Conservation (phyloP, 1,140 invertebrate genomes). For the Hyphantria cunea region DNA sequence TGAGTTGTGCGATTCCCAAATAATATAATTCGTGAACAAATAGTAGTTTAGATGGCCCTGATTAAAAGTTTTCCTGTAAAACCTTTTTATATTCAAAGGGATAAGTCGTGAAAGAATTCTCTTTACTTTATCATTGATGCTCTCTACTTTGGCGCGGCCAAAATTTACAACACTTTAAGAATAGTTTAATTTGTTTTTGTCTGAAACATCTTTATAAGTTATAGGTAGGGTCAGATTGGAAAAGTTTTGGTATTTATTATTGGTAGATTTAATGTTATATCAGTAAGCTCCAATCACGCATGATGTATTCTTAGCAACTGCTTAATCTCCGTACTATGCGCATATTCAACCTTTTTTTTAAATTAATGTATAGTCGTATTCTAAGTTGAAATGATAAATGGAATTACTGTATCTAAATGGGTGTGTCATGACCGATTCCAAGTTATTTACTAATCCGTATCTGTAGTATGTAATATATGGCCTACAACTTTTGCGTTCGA, state of each 20-base stretch:
- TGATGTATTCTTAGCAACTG: too few relatives aligned
- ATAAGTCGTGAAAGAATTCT: slow-evolving; percentile 51
- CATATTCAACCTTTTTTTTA: too few relatives aligned
- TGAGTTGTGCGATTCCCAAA: neutral
- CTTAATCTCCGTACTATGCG: too few relatives aligned
- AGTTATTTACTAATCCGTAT: too few relatives aligned
- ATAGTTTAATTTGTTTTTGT: slow-evolving; percentile 33
- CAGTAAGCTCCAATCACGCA: too few relatives aligned
- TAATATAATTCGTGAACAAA: slow-evolving; percentile 27
- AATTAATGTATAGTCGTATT: too few relatives aligned
- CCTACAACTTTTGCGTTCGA: too few relatives aligned
- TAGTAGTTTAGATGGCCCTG: slow-evolving; percentile 46
- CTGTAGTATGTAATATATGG: too few relatives aligned
- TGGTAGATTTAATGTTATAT: too few relatives aligned
- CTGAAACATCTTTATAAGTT: slow-evolving; percentile 12
- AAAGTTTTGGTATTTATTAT: neutral
- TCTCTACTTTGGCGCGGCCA: slow-evolving; percentile 15
- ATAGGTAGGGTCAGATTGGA: slow-evolving; percentile 8
- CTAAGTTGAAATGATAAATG: too few relatives aligned
- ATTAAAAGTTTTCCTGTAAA: slow-evolving; percentile 66
- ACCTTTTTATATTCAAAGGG: slow-evolving; percentile 57
- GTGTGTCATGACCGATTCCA: too few relatives aligned
- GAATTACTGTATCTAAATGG: too few relatives aligned
- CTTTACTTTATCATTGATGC: slow-evolving; percentile 57
- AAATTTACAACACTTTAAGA: slow-evolving; percentile 29